Base-by-base conservation (phyloP, 2,797 vertebrate genomes). In the Tenualosa ilisha region DNA sequence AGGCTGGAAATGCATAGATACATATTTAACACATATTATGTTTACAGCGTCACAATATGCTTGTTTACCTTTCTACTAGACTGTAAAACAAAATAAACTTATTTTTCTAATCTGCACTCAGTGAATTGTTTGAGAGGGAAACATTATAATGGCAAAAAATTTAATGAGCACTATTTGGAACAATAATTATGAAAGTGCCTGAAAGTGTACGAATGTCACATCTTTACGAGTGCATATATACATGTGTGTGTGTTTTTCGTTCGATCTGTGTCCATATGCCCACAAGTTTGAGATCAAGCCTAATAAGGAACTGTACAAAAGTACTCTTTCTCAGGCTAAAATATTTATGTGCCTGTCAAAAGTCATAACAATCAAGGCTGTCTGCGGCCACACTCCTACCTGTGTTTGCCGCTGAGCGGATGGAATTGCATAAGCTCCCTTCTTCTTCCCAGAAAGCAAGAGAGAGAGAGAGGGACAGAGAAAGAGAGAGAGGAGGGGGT, bases 351-450 rank as follows among this genome's bases (percentile, higher is more conserved):
- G 61, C 87, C 89, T 93, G 93, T 92, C 93, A 91, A 83, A 84
- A 85, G 49, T 82, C 82, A 89, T 94, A 92, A 92, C 89, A 86
- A 85, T 92, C 63, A 86, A 85, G 87, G 89, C 88, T 92, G 88
- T 89, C 82, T 89, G 84, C 82, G 86, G 81, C 75, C 89, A 87
- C 86, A 54, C 50, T 12, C 63, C 72, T 81, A 84, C 90, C 72
- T 46, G 72, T 43, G 72, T 46, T 22, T 40, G 72, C 72, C 72
- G 40, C 40, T 79, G 72, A 79, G 37, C 72, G 17, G 72, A 40
- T 46, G 46, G 37, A 79, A 79, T 79, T 79, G 46, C 40, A 79
- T 79, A 79, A 79, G 40, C 72, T 22, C 72, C 40, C 72, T 37
- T 79, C 72, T 37, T 79, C 72, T 37, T 79, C 17, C 72, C 72